Evolutionary conservation across 2,797 vertebrate genomes (phyloP).

Genomic region (Cuniculus paca): DNA sequence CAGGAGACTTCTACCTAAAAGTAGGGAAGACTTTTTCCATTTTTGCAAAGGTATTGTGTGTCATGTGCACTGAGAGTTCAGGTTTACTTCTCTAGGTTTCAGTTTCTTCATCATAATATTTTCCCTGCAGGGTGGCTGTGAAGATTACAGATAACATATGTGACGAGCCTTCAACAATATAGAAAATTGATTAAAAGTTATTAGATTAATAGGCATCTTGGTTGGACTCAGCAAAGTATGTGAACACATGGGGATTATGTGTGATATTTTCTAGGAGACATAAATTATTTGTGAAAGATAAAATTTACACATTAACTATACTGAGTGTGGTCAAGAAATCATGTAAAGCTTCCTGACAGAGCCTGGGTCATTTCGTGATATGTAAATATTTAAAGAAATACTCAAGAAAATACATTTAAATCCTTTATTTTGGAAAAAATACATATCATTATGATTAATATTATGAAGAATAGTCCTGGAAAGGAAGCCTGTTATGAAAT

Average conservation of each 20-base stretch:
- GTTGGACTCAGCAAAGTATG: background rate
- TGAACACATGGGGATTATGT: background rate
- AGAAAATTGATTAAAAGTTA: background rate
- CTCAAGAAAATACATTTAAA: background rate
- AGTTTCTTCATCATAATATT: constrained; percentile 16
- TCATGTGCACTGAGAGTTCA: background rate
- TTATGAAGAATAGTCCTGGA: background rate
- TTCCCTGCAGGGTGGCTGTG: background rate
- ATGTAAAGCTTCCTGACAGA: background rate
- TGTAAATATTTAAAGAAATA: background rate
- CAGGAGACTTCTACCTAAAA: background rate
- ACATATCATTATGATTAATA: background rate
- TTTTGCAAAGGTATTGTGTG: background rate
- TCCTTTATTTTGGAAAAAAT: constrained; percentile 36
- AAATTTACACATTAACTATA: background rate
- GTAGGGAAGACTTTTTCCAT: background rate
- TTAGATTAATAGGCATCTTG: background rate
- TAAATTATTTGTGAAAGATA: background rate
- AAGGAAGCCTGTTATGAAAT: background rate
- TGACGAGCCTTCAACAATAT: background rate
- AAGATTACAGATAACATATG: background rate
- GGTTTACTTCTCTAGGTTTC: background rate
- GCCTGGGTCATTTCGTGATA: background rate
- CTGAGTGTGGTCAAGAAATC: background rate
- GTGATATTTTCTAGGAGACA: background rate